Evolutionary conservation across 1,140 invertebrate genomes (phyloP).

Genomic region (Hylaeus volcanicus): DNA sequence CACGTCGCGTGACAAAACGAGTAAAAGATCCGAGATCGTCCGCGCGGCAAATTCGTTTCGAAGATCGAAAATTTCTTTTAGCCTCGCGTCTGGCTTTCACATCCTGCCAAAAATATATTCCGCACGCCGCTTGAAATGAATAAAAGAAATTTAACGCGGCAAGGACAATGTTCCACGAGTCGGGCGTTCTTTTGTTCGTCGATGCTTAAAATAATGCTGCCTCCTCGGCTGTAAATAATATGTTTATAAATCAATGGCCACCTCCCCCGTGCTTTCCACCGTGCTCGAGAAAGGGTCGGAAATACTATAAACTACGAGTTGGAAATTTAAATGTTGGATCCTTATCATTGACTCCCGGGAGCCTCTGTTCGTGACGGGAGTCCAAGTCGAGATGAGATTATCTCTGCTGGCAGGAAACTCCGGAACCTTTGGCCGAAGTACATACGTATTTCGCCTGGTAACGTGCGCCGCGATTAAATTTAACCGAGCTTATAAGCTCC

Average conservation of each 20-base stretch:
- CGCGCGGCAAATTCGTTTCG: too few species aligned
- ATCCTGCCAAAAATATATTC: too few species aligned
- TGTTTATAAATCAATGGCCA: neutral
- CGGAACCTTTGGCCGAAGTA: constrained; percentile 28
- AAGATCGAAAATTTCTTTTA: too few species aligned
- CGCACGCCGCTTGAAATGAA: neutral
- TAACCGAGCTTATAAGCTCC: neutral
- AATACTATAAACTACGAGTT: constrained; percentile 10
- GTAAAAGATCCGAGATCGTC: too few species aligned
- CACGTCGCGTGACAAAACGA: too few species aligned
- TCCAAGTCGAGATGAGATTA: constrained; percentile 24
- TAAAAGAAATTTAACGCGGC: too few species aligned
- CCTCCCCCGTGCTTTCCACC: constrained; percentile 6
- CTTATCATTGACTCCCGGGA: constrained; percentile 20
- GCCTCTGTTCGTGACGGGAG: constrained; percentile 13
- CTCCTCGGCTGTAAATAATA: neutral
- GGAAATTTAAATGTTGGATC: constrained; percentile 34
- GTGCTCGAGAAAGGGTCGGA: constrained; percentile 13
- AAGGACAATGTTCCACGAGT: neutral
- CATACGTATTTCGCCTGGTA: neutral
- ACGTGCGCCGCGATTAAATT: constrained; percentile 12
- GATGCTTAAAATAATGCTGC: neutral
- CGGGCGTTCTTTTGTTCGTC: neutral
- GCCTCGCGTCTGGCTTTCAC: too few species aligned
- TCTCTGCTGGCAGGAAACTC: constrained; percentile 23